Evolutionary conservation across 2,888 invertebrate species (phyloP).

Genomic region (Amiota communis): DNA sequence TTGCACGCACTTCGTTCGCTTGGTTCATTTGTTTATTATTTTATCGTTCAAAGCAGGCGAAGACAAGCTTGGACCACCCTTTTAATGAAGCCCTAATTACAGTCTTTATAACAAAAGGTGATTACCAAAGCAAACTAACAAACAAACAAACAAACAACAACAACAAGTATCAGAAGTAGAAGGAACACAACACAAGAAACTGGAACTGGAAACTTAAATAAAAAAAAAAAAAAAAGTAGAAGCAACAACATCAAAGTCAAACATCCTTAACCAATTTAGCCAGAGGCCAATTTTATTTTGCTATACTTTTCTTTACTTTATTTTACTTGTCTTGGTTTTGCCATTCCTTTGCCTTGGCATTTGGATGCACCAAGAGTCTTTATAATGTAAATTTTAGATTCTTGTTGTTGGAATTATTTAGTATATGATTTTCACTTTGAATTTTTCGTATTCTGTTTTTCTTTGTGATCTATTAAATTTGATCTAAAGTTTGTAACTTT

Average conservation of each 20-base stretch:
- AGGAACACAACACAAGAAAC: too few relatives aligned
- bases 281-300: slow-evolving; percentile 26
- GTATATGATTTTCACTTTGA: slow-evolving; percentile 24
- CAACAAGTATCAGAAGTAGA: slow-evolving; percentile 7
- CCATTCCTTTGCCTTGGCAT: neutral
- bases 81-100: slow-evolving; percentile 74
- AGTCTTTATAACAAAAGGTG: slow-evolving; percentile 73
- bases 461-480: neutral
- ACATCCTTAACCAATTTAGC: slow-evolving; percentile 30
- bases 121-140: slow-evolving; percentile 62
- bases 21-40: slow-evolving; percentile 16
- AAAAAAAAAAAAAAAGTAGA: neutral
- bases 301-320: neutral
- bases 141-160: slow-evolving; percentile 41
- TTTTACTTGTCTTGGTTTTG: slow-evolving; percentile 19
- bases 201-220: too few relatives aligned
- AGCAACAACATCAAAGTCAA: slow-evolving; percentile 22
- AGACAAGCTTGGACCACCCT: slow-evolving; percentile 73
- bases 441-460: slow-evolving; percentile 35
- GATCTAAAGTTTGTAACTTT: too few relatives aligned
- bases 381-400: slow-evolving; percentile 58
- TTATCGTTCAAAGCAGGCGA: slow-evolving; percentile 54
- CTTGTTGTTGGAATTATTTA: slow-evolving; percentile 61
- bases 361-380: slow-evolving; percentile 34
- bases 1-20: slow-evolving; percentile 34